Evolutionary conservation across 2,113 vertebrate species (phyloP).

Genomic region (Rhagologus leucostigma): DNA sequence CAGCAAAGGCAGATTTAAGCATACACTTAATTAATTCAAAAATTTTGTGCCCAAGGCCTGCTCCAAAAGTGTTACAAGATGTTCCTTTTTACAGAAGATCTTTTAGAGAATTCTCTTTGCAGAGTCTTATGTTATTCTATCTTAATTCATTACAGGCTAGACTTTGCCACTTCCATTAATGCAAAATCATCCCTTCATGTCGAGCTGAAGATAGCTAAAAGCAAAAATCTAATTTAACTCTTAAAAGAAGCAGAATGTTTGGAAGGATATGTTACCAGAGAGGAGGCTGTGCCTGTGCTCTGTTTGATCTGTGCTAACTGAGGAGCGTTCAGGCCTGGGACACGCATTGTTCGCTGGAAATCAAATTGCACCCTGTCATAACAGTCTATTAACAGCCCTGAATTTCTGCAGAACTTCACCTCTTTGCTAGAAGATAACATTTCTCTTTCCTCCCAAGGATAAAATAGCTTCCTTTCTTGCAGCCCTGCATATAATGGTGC

Average conservation of each 20-base stretch:
- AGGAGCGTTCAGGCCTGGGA: neutral
- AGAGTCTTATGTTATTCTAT: neutral
- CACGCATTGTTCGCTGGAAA: neutral
- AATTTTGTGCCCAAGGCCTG: neutral
- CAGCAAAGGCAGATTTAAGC: neutral
- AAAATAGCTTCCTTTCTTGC: constrained; percentile 57
- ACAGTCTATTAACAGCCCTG: constrained; percentile 39
- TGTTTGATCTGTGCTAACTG: neutral
- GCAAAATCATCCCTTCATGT: neutral
- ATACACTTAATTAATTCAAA: neutral
- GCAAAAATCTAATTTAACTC: constrained; percentile 1
- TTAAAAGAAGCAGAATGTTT: neutral
- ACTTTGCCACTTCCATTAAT: neutral
- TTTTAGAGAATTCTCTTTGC: neutral
- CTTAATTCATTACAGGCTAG: neutral
- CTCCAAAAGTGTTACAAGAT: neutral
- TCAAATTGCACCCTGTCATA: constrained; percentile 28
- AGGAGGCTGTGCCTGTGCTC: neutral
- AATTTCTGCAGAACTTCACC: constrained; percentile 35
- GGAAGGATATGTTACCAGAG: neutral
- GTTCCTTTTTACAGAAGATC: neutral
- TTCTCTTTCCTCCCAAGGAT: constrained; percentile 54
- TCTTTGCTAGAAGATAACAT: constrained; percentile 50
- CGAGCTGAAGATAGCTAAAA: neutral
- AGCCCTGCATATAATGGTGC: constrained; percentile 5